Conservation (phyloP, 2,888 invertebrate species). For the Pammene aurita region DNA sequence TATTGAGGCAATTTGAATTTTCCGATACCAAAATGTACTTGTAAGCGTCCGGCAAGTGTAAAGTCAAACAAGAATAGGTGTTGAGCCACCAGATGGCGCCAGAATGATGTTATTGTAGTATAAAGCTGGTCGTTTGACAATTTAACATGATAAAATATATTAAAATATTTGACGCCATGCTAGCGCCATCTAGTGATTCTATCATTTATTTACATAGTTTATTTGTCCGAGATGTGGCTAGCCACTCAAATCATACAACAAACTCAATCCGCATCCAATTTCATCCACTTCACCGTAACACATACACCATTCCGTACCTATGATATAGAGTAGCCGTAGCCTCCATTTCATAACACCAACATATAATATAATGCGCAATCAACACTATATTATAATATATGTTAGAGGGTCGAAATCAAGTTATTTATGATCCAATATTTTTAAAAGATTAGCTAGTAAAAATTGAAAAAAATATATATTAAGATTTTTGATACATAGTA, state of each 20-base stretch:
- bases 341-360: conserved; percentile 49
- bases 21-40: no score
- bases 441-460: conserved; percentile 51
- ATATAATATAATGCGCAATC: conserved; percentile 63
- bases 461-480: conserved; percentile 43
- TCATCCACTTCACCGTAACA: neutral
- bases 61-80: no score
- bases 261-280: neutral
- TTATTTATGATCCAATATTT: conserved; percentile 53
- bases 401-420: conserved; percentile 50
- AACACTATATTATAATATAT: conserved; percentile 55
- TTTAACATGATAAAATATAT: no score
- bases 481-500: conserved; percentile 73
- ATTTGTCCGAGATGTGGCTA: no score
- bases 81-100: no score
- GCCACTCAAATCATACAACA: neutral
- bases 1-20: no score
- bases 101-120: no score
- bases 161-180: no score
- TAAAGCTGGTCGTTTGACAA: no score
- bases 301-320: conserved; percentile 34
- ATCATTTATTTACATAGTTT: no score
- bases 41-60: no score
- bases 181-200: no score
- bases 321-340: conserved; percentile 15